Conservation (phyloP, 1,140 invertebrate species). For the Anastatus disparis region DNA sequence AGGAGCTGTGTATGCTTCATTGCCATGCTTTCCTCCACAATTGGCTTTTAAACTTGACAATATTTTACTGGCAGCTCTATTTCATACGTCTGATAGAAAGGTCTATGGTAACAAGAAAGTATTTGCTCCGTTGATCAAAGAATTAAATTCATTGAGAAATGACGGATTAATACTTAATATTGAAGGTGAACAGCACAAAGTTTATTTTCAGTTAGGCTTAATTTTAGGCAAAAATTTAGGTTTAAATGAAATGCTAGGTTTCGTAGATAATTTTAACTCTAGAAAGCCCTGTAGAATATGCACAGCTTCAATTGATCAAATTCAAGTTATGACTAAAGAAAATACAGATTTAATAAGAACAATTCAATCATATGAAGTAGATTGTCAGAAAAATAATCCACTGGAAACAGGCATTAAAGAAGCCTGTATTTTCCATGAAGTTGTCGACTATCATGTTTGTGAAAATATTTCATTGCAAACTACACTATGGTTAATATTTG, state of each 20-base stretch:
- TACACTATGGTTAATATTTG: no score
- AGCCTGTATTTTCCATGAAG: background rate
- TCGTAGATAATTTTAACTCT: background rate
- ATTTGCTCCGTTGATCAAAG: background rate
- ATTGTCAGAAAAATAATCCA: background rate
- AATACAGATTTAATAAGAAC: background rate
- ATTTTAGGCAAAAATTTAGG: background rate
- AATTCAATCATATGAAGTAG: background rate
- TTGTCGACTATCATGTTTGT: constrained; percentile 26
- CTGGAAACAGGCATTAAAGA: background rate
- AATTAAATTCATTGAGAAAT: background rate
- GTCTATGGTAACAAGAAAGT: background rate
- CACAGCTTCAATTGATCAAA: background rate
- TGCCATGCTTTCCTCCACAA: no score
- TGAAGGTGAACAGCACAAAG: background rate
- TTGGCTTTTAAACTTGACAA: background rate
- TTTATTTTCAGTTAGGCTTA: background rate
- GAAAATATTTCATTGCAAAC: no score
- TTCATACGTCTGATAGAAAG: background rate
- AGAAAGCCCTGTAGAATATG: background rate
- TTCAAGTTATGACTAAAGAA: background rate
- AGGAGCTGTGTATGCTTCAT: no score
- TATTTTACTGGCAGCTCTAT: background rate
- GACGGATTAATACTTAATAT: background rate
- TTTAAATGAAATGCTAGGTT: background rate